These are phyloP conservation scores for Motacilla alba DNA, from an alignment of 2,113 vertebrate genomes.

Conservation along the genomic window DNA sequence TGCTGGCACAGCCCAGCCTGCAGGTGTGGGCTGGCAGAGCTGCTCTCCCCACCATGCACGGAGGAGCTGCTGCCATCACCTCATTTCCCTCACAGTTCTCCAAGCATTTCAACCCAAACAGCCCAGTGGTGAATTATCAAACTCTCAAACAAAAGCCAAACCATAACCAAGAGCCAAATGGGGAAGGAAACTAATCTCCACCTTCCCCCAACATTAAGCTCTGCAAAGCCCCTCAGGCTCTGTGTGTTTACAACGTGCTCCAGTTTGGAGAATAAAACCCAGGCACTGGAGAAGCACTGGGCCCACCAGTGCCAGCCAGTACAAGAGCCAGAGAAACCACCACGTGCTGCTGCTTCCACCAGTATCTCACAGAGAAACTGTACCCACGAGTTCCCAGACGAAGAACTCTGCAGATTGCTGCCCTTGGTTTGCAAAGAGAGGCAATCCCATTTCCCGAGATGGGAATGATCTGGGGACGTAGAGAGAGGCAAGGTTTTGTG, in stretches of 20 bases:
- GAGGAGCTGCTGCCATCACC: background rate
- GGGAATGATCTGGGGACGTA: background rate
- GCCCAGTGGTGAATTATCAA: background rate
- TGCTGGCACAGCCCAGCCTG: background rate
- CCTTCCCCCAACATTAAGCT: background rate
- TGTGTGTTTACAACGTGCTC: background rate
- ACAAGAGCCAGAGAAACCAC: background rate
- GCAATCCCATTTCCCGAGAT: fast-evolving
- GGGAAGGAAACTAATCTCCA: background rate
- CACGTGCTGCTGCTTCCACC: background rate
- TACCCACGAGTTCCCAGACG: background rate
- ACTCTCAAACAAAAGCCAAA: background rate
- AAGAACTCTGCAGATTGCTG: background rate
- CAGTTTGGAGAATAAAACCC: background rate
- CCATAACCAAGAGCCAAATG: background rate
- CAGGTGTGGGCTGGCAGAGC: background rate
- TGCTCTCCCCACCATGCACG: fast-evolving
- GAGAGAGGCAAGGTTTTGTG: background rate
- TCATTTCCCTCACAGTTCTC: background rate
- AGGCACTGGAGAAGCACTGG: background rate
- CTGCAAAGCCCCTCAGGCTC: background rate
- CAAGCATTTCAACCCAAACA: background rate
- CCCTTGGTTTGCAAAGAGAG: background rate
- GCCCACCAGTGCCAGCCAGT: background rate
- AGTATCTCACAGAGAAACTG: background rate